Evolutionary conservation across 1,140 invertebrate species (phyloP), one percentile per base, ranked within the genome.

Genomic region (Heterodera carotae): DNA sequence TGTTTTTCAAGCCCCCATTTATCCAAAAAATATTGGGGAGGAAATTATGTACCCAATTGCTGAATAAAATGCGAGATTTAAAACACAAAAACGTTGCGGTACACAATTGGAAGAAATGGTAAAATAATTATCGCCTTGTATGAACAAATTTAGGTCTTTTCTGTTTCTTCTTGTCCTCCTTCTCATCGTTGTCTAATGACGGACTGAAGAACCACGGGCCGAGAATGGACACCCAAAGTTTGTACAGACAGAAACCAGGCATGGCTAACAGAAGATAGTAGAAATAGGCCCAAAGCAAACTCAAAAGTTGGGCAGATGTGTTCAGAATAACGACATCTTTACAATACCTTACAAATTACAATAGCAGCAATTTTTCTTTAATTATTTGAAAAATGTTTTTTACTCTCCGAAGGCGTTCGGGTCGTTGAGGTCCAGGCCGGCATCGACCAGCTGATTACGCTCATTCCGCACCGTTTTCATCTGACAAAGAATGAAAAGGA

Each of bases 341-440:
- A 71, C 82, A 88, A 53, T 86, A 86, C 71, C 83, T 84, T 81
- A 83, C 6, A 12, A 12, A 43, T 12, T 12, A 12, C 0, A 43
- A 12, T 43, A 0, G 25, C 15, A 6, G 22, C n/a, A 31, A 36
- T 31, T 77, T 67, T 25, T 1, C n/a, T 48, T 33, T 34, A 59
- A 76, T 60, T 27, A 8, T 31, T 22, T 36, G n/a, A 64, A 71
- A 76, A 76, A 8, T 2, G 22, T 34, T 25, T 27, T 75, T 77
- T 80, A 87, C 84, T 87, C 85, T 62, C 86, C 85, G 53, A 87
- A 84, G 18, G 84, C 81, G 31, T 77, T 53, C 15, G 83, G 84
- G 67, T 85, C 83, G 56, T 87, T 87, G 8, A 87, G 69, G 69
- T 87, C 85, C 0, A 86, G 43, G 12, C 85, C 85, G n/a, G 86